These are phyloP conservation scores for Rhopalosiphum padi DNA, from an alignment of 1,140 invertebrate genomes.

Conservation along the genomic window DNA sequence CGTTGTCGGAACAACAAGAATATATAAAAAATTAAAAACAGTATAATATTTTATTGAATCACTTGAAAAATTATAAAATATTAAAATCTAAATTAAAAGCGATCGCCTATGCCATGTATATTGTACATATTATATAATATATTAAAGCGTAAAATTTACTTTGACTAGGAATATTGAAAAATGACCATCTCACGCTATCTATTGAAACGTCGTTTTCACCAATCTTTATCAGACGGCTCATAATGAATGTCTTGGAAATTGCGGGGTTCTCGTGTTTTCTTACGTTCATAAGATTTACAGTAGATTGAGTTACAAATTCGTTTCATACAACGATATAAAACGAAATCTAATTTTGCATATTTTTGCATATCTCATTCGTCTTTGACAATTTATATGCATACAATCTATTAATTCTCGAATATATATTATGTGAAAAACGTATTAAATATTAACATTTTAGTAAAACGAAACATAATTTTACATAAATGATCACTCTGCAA, in stretches of 20 bases:
- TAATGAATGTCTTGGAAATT: not conserved
- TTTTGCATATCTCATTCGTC: not conserved
- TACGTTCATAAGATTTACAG: not conserved
- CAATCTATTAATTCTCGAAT: not conserved
- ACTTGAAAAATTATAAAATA: not conserved
- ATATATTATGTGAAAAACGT: not conserved
- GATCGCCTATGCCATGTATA: not conserved
- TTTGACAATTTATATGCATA: slow-evolving; percentile 7
- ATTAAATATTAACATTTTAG: not conserved
- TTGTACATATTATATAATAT: not conserved
- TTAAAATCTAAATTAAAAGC: not conserved
- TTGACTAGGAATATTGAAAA: not conserved
- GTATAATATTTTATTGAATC: not conserved
- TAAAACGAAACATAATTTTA: not conserved
- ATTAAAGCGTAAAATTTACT: not conserved
- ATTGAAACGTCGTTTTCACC: no score
- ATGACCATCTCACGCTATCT: not conserved
- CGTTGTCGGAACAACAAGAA: not conserved
- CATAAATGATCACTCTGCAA: not conserved
- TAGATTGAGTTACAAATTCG: not conserved
- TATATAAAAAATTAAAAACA: not conserved
- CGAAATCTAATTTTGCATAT: not conserved
- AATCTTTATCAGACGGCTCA: not conserved
- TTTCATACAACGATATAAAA: not conserved
- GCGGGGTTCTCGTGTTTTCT: not conserved